These are phyloP conservation scores for Cataglyphis hispanica DNA, from an alignment of 1,140 invertebrate genomes.

Conservation along the genomic window DNA sequence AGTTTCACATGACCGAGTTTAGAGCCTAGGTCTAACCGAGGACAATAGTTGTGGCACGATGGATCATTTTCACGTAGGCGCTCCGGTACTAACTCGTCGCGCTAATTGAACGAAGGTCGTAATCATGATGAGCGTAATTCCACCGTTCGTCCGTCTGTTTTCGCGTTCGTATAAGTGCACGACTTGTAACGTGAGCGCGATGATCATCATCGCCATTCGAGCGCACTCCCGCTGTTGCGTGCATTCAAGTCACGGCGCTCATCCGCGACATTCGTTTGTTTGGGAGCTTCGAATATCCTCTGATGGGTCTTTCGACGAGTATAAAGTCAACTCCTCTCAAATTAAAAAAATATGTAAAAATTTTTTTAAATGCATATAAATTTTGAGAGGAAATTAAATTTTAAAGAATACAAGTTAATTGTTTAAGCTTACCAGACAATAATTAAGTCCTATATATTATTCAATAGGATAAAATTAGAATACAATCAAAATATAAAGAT, in stretches of 20 bases:
- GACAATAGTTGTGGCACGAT: slow-evolving; percentile 74
- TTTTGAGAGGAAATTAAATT: no score
- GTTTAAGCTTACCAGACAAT: not conserved
- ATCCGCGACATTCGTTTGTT: not conserved
- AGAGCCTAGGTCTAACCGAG: slow-evolving; percentile 59
- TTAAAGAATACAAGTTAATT: no score
- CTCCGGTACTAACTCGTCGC: slow-evolving; percentile 47
- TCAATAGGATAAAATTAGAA: not conserved
- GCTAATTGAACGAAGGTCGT: slow-evolving; percentile 82
- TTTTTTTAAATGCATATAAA: no score
- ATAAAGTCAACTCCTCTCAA: not conserved
- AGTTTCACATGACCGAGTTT: slow-evolving; percentile 83
- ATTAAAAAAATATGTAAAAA: not conserved
- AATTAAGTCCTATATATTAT: not conserved
- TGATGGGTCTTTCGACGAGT: not conserved
- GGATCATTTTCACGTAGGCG: slow-evolving; percentile 77
- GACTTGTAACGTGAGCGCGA: not conserved
- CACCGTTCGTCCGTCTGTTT: not conserved
- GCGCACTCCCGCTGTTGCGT: not conserved
- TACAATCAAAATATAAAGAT: no score
- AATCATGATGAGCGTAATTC: slow-evolving; percentile 78
- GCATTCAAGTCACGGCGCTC: slow-evolving; percentile 50
- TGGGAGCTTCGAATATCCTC: not conserved
- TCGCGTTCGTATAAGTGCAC: not conserved
- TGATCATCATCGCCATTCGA: slow-evolving; percentile 25